These are phyloP conservation scores for Asbolus verrucosus DNA, from an alignment of 1,140 invertebrate genomes.

Conservation along the genomic window DNA sequence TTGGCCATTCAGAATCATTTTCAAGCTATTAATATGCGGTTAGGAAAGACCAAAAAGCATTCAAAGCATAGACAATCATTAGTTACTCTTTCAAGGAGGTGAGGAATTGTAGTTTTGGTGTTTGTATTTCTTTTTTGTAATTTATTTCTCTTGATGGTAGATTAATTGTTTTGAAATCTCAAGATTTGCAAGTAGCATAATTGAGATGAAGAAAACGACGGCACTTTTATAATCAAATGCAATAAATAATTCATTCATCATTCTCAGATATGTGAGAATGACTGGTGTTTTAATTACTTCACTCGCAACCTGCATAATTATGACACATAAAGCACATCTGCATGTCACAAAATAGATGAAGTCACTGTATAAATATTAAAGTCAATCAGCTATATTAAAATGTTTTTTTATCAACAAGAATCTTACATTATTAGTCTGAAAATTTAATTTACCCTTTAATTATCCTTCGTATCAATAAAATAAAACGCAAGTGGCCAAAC, in stretches of 20 bases:
- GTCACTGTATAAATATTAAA: too few relatives aligned
- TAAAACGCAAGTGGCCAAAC: too few relatives aligned
- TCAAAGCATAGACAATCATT: conserved; percentile 87
- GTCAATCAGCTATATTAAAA: too few relatives aligned
- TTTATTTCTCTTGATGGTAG: conserved; percentile 4
- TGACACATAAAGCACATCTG: too few relatives aligned
- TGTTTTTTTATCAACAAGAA: too few relatives aligned
- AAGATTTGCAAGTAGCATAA: background rate
- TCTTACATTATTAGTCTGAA: too few relatives aligned
- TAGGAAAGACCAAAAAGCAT: conserved; percentile 75
- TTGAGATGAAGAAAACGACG: background rate
- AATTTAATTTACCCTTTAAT: too few relatives aligned
- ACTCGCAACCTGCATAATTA: too few relatives aligned
- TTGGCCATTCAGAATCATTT: conserved; percentile 91
- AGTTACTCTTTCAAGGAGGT: conserved; percentile 81
- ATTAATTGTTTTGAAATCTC: conserved; percentile 16
- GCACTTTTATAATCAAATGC: background rate
- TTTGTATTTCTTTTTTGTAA: conserved; percentile 3
- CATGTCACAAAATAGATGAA: too few relatives aligned
- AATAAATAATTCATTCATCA: background rate
- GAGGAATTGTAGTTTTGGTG: conserved; percentile 46
- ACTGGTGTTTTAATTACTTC: conserved; percentile 9
- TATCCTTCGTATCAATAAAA: too few relatives aligned
- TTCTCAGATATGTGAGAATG: background rate
- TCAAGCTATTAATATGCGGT: conserved; percentile 82